phyloP scores from a whole-genome alignment of 2,888 invertebrate species.

The Anthrax anthrax region DNA sequence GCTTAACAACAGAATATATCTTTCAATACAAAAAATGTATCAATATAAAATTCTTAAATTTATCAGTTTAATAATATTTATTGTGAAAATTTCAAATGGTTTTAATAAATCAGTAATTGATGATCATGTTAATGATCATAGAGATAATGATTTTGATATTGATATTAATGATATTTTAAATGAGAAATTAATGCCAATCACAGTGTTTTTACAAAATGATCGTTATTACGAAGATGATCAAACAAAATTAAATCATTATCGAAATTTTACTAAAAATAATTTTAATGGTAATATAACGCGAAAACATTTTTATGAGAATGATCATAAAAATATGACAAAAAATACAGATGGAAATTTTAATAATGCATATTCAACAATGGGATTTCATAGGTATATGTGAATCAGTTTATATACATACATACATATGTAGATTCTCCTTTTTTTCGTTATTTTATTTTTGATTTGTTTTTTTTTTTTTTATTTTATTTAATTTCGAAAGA shows the following conservation, averaged over 20 bases:
- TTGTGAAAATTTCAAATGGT: neutral
- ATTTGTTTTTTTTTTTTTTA: neutral
- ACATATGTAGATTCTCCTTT: neutral
- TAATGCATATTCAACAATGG: constrained; percentile 48
- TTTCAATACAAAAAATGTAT: no score
- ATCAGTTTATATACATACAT: neutral
- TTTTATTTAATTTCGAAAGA: constrained; percentile 29
- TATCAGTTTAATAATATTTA: no score
- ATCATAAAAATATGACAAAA: no score
- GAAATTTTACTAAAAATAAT: neutral
- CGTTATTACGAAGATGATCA: constrained; percentile 14
- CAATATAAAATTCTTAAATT: no score
- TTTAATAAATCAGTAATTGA: constrained; percentile 3
- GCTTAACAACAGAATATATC: no score
- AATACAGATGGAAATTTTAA: constrained; percentile 41
- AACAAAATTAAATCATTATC: constrained; percentile 1
- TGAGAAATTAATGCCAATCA: constrained; percentile 54
- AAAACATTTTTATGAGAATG: constrained; percentile 10
- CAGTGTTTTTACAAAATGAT: constrained; percentile 40
- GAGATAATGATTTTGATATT: no score
- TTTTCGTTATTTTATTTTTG: neutral
- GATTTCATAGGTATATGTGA: constrained; percentile 47
- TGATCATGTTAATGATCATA: no score
- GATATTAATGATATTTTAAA: constrained; percentile 54
- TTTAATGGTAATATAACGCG: constrained; percentile 8